Evolutionary conservation across 2,888 invertebrate species (phyloP).

Genomic region (Idaea aversata): DNA sequence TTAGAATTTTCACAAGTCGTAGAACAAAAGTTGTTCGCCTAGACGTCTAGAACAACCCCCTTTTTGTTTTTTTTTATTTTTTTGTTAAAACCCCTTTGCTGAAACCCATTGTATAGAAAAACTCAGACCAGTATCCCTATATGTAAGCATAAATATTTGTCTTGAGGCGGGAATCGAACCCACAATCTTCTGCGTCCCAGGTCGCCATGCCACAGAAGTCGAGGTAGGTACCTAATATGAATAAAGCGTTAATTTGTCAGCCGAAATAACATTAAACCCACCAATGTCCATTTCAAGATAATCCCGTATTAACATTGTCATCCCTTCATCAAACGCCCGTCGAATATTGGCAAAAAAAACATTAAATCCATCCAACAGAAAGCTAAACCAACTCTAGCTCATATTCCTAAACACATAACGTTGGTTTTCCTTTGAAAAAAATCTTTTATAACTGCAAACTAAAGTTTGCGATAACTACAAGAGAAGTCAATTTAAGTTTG

Average conservation of each 20-base stretch:
- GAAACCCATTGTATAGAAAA: no score
- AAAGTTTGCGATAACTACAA: conserved; percentile 34
- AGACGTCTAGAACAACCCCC: no score
- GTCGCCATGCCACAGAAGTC: no score
- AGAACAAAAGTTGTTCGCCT: no score
- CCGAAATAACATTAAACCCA: neutral
- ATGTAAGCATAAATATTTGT: no score
- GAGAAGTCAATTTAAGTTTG: conserved; percentile 54
- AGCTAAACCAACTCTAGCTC: neutral
- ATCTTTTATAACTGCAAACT: neutral
- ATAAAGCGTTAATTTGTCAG: neutral
- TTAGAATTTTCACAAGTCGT: no score
- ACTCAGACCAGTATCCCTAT: no score
- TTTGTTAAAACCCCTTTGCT: no score
- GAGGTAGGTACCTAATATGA: neutral
- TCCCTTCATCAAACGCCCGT: neutral
- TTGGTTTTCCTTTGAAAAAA: neutral
- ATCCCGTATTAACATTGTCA: neutral
- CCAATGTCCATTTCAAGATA: neutral
- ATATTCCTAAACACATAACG: neutral
- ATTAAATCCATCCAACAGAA: neutral
- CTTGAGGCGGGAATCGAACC: no score
- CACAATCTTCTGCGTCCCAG: no score
- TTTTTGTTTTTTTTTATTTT: no score
- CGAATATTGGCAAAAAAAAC: neutral